phyloP scores from a whole-genome alignment of 2,888 invertebrate species.

The Charanyca ferruginea region DNA sequence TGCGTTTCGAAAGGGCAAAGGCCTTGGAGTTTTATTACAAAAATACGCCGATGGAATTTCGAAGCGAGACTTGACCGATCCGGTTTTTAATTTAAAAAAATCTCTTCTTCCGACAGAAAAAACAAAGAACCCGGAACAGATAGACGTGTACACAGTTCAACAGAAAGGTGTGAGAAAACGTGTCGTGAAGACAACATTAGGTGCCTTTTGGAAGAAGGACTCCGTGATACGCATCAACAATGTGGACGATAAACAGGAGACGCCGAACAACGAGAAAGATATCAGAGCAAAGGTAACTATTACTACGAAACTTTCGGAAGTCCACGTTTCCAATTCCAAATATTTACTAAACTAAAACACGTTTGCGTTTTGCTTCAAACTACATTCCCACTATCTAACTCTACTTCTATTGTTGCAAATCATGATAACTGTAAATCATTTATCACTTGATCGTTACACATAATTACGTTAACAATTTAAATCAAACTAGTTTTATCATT shows the following conservation, averaged over 20 bases:
- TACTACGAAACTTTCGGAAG: constrained; percentile 61
- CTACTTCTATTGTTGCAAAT: constrained; percentile 36
- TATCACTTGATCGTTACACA: constrained; percentile 42
- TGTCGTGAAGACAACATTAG: constrained; percentile 91
- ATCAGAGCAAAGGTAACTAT: constrained; percentile 92
- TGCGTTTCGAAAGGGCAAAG: constrained; percentile 68
- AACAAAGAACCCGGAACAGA: constrained; percentile 94
- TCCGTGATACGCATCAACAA: constrained; percentile 94
- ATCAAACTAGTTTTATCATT: constrained; percentile 50
- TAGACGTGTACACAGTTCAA: constrained; percentile 93
- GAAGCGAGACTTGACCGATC: constrained; percentile 43
- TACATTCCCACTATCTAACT: constrained; percentile 38
- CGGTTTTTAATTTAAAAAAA: constrained; percentile 49
- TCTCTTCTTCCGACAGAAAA: constrained; percentile 90
- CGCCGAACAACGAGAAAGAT: constrained; percentile 92
- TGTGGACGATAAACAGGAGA: constrained; percentile 93
- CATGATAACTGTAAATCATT: constrained; percentile 44
- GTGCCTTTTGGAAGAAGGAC: constrained; percentile 93
- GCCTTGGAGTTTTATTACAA: constrained; percentile 61
- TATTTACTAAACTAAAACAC: constrained; percentile 51
- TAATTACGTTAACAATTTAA: constrained; percentile 33
- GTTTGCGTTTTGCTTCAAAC: constrained; percentile 39
- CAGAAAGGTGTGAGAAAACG: constrained; percentile 92
- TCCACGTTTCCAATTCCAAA: constrained; percentile 85
- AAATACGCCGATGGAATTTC: constrained; percentile 57